Percentiles rank a stretch among this genome's conserved stretches.
Evolutionary conservation across 53 echinoderm and acorn worm species (phyloP).

Genomic region (Henricia sp.): DNA sequence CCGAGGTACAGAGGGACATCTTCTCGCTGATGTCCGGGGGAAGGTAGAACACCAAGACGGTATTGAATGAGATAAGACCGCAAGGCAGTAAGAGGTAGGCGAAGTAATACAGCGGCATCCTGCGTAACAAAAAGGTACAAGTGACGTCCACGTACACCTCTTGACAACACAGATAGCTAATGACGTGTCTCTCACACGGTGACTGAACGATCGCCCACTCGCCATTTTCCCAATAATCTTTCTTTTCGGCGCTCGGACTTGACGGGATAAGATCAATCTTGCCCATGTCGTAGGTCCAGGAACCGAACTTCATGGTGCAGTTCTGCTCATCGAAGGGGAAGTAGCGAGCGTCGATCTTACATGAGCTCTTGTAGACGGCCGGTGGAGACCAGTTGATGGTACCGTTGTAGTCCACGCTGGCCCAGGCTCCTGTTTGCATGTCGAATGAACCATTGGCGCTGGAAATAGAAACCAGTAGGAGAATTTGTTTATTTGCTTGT

Average conservation of each 20-base stretch:
- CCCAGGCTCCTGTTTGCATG: slow-evolving; percentile 78
- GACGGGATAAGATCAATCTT: slow-evolving; percentile 83
- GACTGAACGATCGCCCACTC: slow-evolving; percentile 88
- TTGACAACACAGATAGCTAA: slow-evolving; percentile 84
- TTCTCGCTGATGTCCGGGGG: slow-evolving; percentile 95
- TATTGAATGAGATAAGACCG: slow-evolving; percentile 90
- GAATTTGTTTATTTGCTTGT: no score
- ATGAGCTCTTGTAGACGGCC: slow-evolving; percentile 93
- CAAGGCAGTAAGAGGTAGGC: slow-evolving; percentile 91
- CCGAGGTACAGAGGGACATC: slow-evolving; percentile 92
- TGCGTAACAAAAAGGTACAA: slow-evolving; percentile 81
- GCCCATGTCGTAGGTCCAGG: slow-evolving; percentile 85
- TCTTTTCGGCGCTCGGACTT: slow-evolving; percentile 64
- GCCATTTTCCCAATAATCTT: slow-evolving; percentile 87
- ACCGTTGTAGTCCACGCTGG: slow-evolving; percentile 79
- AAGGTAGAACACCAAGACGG: slow-evolving; percentile 93
- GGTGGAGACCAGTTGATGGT: slow-evolving; percentile 90
- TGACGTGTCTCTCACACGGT: slow-evolving; percentile 71
- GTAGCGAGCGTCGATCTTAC: slow-evolving; percentile 90
- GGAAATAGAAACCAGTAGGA: no score
- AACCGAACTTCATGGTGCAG: slow-evolving; percentile 95
- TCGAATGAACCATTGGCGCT: slow-evolving; percentile 94
- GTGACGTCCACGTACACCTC: slow-evolving; percentile 92
- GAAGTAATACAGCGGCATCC: slow-evolving; percentile 94
- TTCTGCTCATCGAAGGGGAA: slow-evolving; percentile 97